Evolutionary conservation across 2,888 invertebrate genomes (phyloP).

Genomic region (Caenorhabditis sp.): DNA sequence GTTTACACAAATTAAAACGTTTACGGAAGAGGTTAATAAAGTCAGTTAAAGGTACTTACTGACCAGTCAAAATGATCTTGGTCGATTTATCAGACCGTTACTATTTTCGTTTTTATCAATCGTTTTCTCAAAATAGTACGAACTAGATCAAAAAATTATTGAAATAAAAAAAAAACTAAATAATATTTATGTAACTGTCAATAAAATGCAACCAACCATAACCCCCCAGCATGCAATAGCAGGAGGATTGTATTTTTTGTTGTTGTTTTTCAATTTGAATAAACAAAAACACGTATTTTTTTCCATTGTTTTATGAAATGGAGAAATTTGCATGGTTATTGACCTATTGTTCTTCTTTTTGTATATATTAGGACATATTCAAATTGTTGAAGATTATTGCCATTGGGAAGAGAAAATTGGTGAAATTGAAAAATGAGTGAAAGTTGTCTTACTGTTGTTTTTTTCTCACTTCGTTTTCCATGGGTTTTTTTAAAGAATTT

Average conservation of each 20-base stretch:
- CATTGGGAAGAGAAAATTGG: neutral
- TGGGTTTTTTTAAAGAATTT: neutral
- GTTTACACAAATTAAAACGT: too few relatives aligned
- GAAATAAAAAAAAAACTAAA: neutral
- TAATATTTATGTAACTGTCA: neutral
- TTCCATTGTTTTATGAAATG: too few relatives aligned
- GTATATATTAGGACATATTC: neutral
- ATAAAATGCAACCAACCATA: neutral
- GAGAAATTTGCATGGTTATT: neutral
- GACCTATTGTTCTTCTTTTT: neutral
- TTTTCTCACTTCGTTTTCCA: neutral
- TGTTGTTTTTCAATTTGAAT: too few relatives aligned
- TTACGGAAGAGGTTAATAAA: too few relatives aligned
- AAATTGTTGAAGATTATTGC: neutral
- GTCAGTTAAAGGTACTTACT: too few relatives aligned
- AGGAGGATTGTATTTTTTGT: too few relatives aligned
- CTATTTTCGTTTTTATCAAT: too few relatives aligned
- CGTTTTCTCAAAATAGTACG: too few relatives aligned
- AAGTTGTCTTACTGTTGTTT: neutral
- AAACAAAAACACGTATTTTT: too few relatives aligned
- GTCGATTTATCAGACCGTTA: neutral
- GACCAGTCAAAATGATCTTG: neutral
- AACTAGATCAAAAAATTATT: neutral
- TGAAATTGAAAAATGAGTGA: neutral
- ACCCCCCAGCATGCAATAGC: neutral